phyloP scores from a whole-genome alignment of 1,140 invertebrate species.

The Drosophila pallidifrons region DNA sequence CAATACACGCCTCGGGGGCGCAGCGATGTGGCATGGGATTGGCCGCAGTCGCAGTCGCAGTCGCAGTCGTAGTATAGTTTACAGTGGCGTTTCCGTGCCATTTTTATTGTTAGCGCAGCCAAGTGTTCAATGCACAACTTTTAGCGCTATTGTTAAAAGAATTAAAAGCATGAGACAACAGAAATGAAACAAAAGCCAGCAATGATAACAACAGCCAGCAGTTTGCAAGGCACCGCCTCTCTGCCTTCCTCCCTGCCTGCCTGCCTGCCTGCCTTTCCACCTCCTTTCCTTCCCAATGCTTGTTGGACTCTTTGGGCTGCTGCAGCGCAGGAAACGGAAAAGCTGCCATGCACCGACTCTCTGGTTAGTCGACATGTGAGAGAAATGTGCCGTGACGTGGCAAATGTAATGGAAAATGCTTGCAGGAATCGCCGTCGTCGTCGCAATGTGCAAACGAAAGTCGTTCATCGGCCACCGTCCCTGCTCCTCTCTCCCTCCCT shows the following conservation, averaged over 20 bases:
- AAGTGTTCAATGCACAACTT: slow-evolving; percentile 83
- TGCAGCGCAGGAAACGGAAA: slow-evolving; percentile 68
- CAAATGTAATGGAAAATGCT: slow-evolving; percentile 82
- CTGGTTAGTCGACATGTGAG: slow-evolving; percentile 65
- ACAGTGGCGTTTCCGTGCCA: slow-evolving; percentile 68
- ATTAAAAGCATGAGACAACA: slow-evolving; percentile 71
- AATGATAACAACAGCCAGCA: slow-evolving; percentile 62
- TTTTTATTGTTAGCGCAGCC: slow-evolving; percentile 74
- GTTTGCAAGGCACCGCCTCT: not conserved
- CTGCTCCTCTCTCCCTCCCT: not conserved
- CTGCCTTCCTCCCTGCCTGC: not conserved
- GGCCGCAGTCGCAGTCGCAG: slow-evolving; percentile 14
- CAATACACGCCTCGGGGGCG: slow-evolving; percentile 43
- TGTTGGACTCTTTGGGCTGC: slow-evolving; percentile 4
- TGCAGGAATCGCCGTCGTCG: slow-evolving; percentile 27
- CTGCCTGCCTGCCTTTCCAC: too few relatives aligned
- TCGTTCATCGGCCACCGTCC: not conserved
- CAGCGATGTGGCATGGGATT: not conserved
- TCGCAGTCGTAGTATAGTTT: slow-evolving; percentile 60
- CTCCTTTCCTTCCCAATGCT: not conserved
- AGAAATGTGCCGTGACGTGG: slow-evolving; percentile 77
- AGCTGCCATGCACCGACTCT: slow-evolving; percentile 63
- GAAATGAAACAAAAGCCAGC: slow-evolving; percentile 71
- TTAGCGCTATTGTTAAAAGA: slow-evolving; percentile 81
- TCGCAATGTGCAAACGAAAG: slow-evolving; percentile 1